Percentiles rank a stretch among this genome's conserved stretches.
These are phyloP conservation scores for Himalopsyche kuldschensis DNA, from an alignment of 2,888 invertebrate genomes.

Conservation along the genomic window DNA sequence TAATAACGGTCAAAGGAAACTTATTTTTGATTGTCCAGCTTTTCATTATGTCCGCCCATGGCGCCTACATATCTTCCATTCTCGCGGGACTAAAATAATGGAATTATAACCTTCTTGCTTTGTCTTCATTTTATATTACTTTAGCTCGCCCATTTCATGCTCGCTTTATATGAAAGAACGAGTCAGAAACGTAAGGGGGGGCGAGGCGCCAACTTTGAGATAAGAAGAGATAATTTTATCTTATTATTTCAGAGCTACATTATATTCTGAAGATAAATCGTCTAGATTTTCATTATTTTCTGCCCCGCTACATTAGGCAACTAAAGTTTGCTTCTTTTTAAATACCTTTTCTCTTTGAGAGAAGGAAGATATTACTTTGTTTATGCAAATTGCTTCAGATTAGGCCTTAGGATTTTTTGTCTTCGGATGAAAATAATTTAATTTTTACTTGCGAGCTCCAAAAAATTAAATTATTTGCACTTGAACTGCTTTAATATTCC, in stretches of 20 bases:
- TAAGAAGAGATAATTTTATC: conserved; percentile 40
- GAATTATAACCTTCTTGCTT: conserved; percentile 41
- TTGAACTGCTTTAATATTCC: no score
- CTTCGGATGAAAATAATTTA: not conserved
- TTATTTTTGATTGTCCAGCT: not conserved
- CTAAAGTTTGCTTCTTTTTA: conserved; percentile 31
- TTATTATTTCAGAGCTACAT: conserved; percentile 40
- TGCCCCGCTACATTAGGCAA: conserved; percentile 29
- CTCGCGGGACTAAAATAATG: conserved; percentile 40
- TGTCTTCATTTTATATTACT: conserved; percentile 40
- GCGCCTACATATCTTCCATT: conserved; percentile 37
- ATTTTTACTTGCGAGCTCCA: not conserved
- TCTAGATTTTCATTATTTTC: conserved; percentile 39
- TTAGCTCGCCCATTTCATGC: conserved; percentile 38
- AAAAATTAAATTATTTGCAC: no score
- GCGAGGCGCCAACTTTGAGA: conserved; percentile 17
- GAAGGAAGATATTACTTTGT: conserved; percentile 25
- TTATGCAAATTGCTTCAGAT: conserved; percentile 5
- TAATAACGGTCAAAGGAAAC: not conserved
- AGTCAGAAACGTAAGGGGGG: conserved; percentile 13
- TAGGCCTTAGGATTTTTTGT: not conserved
- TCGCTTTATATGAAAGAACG: conserved; percentile 35
- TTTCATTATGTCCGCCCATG: conserved; percentile 21
- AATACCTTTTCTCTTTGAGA: conserved; percentile 26
- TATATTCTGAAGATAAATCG: conserved; percentile 40